phyloP scores from a whole-genome alignment of 2,888 invertebrate species.

The Rosalia funebris region DNA sequence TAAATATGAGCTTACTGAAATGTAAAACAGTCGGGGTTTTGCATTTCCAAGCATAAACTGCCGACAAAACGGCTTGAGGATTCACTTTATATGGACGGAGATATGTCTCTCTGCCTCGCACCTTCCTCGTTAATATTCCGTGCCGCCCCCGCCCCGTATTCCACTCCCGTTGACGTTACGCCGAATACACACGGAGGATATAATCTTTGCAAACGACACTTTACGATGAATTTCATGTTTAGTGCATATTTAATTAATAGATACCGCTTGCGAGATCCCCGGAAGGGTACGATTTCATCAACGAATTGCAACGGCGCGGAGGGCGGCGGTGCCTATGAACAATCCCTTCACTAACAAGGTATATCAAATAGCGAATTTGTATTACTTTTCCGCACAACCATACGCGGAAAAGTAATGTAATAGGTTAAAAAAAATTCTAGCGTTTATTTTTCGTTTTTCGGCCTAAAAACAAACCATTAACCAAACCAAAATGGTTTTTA shows the following conservation, averaged over 20 bases:
- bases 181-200: conserved; percentile 51
- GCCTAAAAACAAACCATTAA: too few relatives aligned
- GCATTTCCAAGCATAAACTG: conserved; percentile 66
- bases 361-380: too few relatives aligned
- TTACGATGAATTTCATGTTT: conserved; percentile 61
- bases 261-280: conserved; percentile 34
- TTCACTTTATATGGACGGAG: conserved; percentile 63
- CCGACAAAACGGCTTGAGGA: conserved; percentile 65
- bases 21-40: conserved; percentile 66
- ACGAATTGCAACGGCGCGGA: too few relatives aligned
- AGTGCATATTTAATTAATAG: conserved; percentile 63
- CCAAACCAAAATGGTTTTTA: too few relatives aligned
- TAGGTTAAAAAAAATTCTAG: too few relatives aligned
- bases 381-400: too few relatives aligned
- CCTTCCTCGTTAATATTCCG: conserved; percentile 59
- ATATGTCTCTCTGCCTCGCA: conserved; percentile 52
- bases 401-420: too few relatives aligned
- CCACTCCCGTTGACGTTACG: conserved; percentile 37
- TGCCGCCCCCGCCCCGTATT: conserved; percentile 46
- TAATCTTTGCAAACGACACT: conserved; percentile 59
- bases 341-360: too few relatives aligned
- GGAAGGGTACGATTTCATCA: too few relatives aligned
- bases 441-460: too few relatives aligned
- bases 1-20: conserved; percentile 67
- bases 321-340: too few relatives aligned